Evolutionary conservation across 2,113 vertebrate genomes (phyloP), one percentile per base, ranked within the genome.

Genomic region (Chloropsis hardwickii): DNA sequence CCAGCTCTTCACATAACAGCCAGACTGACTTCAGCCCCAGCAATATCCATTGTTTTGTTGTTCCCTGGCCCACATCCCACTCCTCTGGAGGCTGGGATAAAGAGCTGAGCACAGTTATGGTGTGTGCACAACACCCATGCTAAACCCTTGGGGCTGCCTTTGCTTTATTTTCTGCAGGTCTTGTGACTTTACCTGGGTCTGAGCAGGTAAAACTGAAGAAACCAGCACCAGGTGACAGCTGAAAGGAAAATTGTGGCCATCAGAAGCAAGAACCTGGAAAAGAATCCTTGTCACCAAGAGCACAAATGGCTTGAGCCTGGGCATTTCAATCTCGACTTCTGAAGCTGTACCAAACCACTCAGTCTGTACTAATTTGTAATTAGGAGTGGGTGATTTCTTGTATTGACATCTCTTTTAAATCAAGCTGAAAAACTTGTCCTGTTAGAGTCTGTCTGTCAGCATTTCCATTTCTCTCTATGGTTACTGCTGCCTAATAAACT

Each of bases 341-440:
- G 57, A 33, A 76, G 48, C 40, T 72, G 31, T 17, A 57, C 44
- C 53, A 72, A 79, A 79, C 42, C 81, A 53, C 54, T 76, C 90
- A 81, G 64, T 20, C 72, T 71, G 28, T 58, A 60, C 47, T 82
- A 35, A 91, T 86, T 74, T 45, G 27, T 76, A 85, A 90, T 94
- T 72, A 94, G 28, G 47, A 81, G 57, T 37, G 17, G n/a, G 57
- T 64, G 42, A 81, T 87, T 90, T 87, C 50, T 47, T 87, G 37
- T 72, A 14, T 12, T 27, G 31, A 72, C 28, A 39, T 33, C 28
- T 33, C 40, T 73, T 89, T 69, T 85, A 89, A 87, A 89, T 50
- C 48, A 54, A 81, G 28, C 33, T 92, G 77, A 37, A 85, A 91
- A 85, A 39, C 9, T 23, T 8, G 0, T 39, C 40, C 53, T 24